Conservation (phyloP, 92 coral and sea anemone genomes). For the Epizoanthus scotinus region DNA sequence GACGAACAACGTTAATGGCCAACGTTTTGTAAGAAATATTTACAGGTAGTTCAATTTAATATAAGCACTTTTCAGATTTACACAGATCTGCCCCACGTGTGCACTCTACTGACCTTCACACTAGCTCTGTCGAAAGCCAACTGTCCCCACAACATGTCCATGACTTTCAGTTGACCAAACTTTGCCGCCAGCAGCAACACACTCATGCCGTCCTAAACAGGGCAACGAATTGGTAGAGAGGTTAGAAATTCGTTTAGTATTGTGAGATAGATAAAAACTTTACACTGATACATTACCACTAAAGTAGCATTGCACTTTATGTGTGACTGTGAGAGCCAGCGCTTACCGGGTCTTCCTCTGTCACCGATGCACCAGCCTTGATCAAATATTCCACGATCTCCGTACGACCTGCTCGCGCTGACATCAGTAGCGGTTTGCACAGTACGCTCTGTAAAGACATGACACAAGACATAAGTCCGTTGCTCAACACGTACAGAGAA, state of each 20-base stretch:
- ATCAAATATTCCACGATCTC: conserved; percentile 83
- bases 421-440: conserved; percentile 78
- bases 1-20: background rate
- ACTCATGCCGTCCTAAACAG: conserved; percentile 79
- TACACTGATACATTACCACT: too few relatives aligned
- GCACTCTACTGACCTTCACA: conserved; percentile 50
- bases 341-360: conserved; percentile 86
- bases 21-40: background rate
- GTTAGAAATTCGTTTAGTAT: too few relatives aligned
- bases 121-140: conserved; percentile 76
- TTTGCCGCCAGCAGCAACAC: conserved; percentile 82
- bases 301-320: too few relatives aligned
- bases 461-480: too few relatives aligned
- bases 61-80: background rate
- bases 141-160: conserved; percentile 87
- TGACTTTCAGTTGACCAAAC: conserved; percentile 86
- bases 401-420: conserved; percentile 91
- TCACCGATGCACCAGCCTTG: conserved; percentile 81
- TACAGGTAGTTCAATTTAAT: too few relatives aligned
- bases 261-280: too few relatives aligned
- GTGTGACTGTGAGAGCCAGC: too few relatives aligned
- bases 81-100: background rate
- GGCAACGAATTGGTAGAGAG: too few relatives aligned
- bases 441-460: conserved; percentile 63
- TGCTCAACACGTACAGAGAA: too few relatives aligned